Evolutionary conservation across 1,140 invertebrate genomes (phyloP), one percentile per base, ranked within the genome.

Genomic region (Sipha flava): DNA sequence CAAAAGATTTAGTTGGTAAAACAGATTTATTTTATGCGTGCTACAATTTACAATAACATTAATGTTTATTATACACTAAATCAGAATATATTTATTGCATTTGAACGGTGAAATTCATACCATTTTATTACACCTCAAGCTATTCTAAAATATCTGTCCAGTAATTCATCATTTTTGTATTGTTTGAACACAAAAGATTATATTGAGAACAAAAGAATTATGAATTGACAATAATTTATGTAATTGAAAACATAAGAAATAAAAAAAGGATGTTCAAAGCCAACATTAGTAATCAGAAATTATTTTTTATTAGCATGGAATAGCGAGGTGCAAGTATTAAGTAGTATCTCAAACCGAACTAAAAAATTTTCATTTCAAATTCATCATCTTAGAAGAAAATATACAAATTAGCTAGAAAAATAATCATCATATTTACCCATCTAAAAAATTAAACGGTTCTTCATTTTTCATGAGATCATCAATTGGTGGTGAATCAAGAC

Each of bases 71-170:
- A 37, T 37, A 75, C 0, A 54, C 47, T 75, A 59, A 57, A 77
- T 77, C 73, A 77, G 73, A 77, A 77, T 43, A 1, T 77, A 18
- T 57, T 57, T 57, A 77, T 77, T 59, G 0, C 73, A 77, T 57
- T 40, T 21, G 7, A 57, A 18, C 29, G 14, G 73, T 1, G 45
- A 77, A 52, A 29, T 77, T 77, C 21, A 54, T 52, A 75, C 70
- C 72, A 75, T 31, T 29, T 57, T 43, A 54, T 23, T 9, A 72
- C 16, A 66, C 66, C 81, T 79, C 77, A 79, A 81, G 66, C 81
- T 79, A 79, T 68, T 57, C 49, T 81, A 66, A 79, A 81, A 81
- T 81, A 81, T 81, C 81, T 79, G 81, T 79, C 54, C 81, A 79
- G 21, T 26, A 73, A 79, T 52, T 81, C 81, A 81, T 81, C 81